These are phyloP conservation scores for Melanocharis versteri DNA, from an alignment of 2,113 vertebrate genomes.

Conservation along the genomic window DNA sequence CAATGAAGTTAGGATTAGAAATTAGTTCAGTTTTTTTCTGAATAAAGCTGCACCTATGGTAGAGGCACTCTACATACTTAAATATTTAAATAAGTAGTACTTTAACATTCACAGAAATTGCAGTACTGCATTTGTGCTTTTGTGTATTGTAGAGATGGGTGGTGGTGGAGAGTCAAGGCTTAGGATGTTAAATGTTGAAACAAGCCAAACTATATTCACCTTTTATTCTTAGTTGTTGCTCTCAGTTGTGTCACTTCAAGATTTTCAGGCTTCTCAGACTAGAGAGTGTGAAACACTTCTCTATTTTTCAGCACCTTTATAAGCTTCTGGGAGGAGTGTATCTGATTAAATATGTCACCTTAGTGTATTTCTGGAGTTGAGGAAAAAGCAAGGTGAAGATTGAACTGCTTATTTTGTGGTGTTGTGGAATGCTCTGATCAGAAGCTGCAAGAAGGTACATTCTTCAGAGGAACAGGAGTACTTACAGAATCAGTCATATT, in stretches of 20 bases:
- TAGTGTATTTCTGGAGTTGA: neutral
- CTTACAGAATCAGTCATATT: neutral
- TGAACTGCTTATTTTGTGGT: neutral
- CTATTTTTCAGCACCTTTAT: neutral
- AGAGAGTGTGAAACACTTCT: neutral
- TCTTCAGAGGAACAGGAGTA: neutral
- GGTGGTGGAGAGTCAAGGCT: neutral
- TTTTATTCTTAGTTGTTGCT: neutral
- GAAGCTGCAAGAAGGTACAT: neutral
- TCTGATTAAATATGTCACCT: neutral
- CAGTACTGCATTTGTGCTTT: neutral
- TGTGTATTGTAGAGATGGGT: neutral
- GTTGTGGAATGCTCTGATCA: neutral
- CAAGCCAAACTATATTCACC: neutral
- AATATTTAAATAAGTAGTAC: neutral
- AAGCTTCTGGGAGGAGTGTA: neutral
- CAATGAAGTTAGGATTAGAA: neutral
- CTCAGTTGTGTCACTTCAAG: neutral
- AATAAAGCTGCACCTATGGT: neutral
- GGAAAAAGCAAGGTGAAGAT: neutral
- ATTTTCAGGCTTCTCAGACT: neutral
- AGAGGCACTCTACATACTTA: neutral
- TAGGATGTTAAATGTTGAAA: neutral
- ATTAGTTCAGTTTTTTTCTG: neutral
- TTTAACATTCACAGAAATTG: neutral